phyloP scores from a whole-genome alignment of 2,797 vertebrate species.

The Glyptemys insculpta region DNA sequence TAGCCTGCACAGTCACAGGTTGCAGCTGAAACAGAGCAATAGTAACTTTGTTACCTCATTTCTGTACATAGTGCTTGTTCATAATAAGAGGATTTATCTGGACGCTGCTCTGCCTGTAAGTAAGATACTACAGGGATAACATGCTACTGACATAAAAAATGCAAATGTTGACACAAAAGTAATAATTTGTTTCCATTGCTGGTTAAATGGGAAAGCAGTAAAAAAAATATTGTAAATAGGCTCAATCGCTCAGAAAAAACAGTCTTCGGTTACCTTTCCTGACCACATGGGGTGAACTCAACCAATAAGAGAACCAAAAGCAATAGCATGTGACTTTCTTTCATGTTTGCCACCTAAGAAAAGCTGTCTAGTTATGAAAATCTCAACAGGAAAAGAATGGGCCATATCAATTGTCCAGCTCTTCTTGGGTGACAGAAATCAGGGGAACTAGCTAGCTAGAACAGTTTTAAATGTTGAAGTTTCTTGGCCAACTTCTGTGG shows the following conservation, averaged over 20 bases:
- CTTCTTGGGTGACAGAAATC: no score
- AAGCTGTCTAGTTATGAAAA: not conserved
- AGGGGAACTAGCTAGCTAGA: not conserved
- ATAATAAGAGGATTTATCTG: no score
- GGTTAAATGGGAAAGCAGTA: not conserved
- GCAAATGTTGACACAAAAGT: not conserved
- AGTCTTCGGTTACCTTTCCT: accelerated
- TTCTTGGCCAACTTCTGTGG: not conserved
- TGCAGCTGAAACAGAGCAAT: no score
- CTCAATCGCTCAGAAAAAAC: not conserved
- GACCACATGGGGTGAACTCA: not conserved
- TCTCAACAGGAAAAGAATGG: not conserved
- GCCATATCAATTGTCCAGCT: not conserved
- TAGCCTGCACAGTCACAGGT: no score
- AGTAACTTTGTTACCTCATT: no score
- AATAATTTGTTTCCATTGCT: not conserved
- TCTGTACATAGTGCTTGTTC: no score
- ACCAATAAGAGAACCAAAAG: not conserved
- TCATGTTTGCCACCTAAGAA: not conserved
- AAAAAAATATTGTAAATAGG: no score
- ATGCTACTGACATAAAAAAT: not conserved
- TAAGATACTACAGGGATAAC: not conserved
- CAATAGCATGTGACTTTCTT: not conserved
- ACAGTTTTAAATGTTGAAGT: not conserved
- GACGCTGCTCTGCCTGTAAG: no score